Evolutionary conservation across 2,113 vertebrate species (phyloP), one percentile per base, ranked within the genome.

Genomic region (Lagopus muta): DNA sequence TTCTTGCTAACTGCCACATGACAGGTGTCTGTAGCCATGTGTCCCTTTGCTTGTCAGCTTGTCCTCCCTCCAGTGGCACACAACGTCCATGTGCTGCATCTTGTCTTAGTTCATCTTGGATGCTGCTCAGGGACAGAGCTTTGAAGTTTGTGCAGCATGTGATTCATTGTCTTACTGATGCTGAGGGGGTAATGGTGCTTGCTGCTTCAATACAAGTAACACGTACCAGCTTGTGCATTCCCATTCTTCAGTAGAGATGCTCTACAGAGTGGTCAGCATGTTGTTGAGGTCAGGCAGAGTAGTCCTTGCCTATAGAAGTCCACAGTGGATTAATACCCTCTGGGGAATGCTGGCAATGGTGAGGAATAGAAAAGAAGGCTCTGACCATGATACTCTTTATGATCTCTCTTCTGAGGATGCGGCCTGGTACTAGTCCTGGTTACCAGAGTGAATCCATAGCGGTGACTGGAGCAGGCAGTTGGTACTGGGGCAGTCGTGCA

Each of bases 1-100:
- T 92, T 83, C 90, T 95, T 95, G 92, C 95, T 94, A 94, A 95
- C 88, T 95, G 90, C 94, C 90, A 94, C 86, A 96, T 94, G 93
- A 94, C 66, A 73, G 86, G n/a, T 95, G 93, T 96, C 90, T 95
- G 95, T 94, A 94, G 92, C 94, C 85, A 65, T 95, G 90, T 94
- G 93, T 96, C 70, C 90, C 93, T 94, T 93, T 95, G 82, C 95
- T 54, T 96, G 96, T 96, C 93, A 89, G 89, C 93, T 95, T 96
- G 95, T 96, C 86, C 80, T 95, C 80, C 88, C 92, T 93, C 79
- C 6, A 3, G 76, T 94, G 90, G 93, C 90, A 94, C 93, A 90
- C 90, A 88, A 81, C 85, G 88, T 92, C 93, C 91, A 93, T 57
- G 88, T 94, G 95, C 93, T 95, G 93, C 90, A 95, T 96, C 86